These are phyloP conservation scores for Catocala sponsa DNA, from an alignment of 2,888 invertebrate species.

Conservation along the genomic window DNA sequence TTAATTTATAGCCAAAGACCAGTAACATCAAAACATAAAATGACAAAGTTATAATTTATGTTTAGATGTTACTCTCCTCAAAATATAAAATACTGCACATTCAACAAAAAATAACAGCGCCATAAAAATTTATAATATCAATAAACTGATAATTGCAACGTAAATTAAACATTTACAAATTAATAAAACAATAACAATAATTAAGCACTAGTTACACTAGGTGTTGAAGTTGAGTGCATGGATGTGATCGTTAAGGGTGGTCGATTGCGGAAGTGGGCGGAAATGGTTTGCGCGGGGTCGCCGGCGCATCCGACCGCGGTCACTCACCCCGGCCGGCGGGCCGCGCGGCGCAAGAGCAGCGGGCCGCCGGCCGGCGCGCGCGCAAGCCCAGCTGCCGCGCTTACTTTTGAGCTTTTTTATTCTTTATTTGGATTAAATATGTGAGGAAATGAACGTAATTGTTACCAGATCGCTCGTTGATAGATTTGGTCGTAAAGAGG, in stretches of 20 bases:
- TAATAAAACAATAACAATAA: neutral
- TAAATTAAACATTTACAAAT: neutral
- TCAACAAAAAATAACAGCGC: too few species aligned
- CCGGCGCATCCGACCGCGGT: conserved; percentile 19
- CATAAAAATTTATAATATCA: too few species aligned
- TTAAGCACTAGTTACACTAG: conserved; percentile 2
- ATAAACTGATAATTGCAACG: neutral
- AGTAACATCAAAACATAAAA: too few species aligned
- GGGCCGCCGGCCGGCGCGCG: conserved; percentile 10
- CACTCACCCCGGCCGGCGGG: conserved; percentile 13
- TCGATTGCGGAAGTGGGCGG: conserved; percentile 23
- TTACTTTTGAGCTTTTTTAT: conserved; percentile 18
- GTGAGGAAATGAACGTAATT: conserved; percentile 22
- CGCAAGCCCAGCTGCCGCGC: conserved; percentile 20
- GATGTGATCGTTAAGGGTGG: conserved; percentile 15
- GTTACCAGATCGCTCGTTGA: conserved; percentile 15
- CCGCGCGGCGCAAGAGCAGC: conserved; percentile 4
- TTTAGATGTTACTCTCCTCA: too few species aligned
- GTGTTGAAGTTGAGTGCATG: conserved; percentile 26
- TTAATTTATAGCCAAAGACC: too few species aligned
- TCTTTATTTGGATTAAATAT: conserved; percentile 11
- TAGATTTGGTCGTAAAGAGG: neutral
- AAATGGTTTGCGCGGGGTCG: conserved; percentile 14
- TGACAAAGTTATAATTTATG: too few species aligned
- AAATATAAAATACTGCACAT: too few species aligned